Evolutionary conservation across 2,113 vertebrate genomes (phyloP).

Genomic region (Ascaphus truei): DNA sequence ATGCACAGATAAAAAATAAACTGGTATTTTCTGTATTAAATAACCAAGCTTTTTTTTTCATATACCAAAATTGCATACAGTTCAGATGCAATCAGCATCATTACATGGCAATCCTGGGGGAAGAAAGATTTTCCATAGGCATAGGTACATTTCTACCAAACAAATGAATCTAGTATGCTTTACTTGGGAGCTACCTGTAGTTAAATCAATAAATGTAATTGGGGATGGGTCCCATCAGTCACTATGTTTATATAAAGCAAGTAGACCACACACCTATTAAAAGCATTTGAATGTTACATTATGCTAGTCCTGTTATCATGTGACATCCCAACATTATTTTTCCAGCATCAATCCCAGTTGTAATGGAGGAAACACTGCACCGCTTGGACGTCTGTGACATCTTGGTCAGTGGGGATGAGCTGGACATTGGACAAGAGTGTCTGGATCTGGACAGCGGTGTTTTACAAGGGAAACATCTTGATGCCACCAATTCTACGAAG

Average conservation of each 20-base stretch:
- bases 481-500: slow-evolving; percentile 90
- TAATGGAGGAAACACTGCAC: slow-evolving; percentile 86
- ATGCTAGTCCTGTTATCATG: no score
- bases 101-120: no score
- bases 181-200: no score
- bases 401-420: slow-evolving; percentile 82
- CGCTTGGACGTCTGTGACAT: slow-evolving; percentile 95
- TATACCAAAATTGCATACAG: not conserved
- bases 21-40: not conserved
- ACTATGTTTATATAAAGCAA: not conserved
- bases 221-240: not conserved
- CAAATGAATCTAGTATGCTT: no score
- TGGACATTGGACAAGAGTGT: slow-evolving; percentile 77
- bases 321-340: not conserved
- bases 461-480: slow-evolving; percentile 82
- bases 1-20: not conserved
- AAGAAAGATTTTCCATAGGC: no score
- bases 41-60: not conserved
- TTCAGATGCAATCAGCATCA: not conserved
- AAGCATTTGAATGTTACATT: not conserved
- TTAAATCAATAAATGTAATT: not conserved
- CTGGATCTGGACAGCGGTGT: slow-evolving; percentile 71
- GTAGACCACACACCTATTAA: not conserved
- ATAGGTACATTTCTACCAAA: no score
- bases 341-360: slow-evolving; percentile 61